A percentile compares a stretch with the other conserved stretches of the same genome.
Evolutionary conservation across 2,888 invertebrate species (phyloP).

Genomic region (Apamea sordens): DNA sequence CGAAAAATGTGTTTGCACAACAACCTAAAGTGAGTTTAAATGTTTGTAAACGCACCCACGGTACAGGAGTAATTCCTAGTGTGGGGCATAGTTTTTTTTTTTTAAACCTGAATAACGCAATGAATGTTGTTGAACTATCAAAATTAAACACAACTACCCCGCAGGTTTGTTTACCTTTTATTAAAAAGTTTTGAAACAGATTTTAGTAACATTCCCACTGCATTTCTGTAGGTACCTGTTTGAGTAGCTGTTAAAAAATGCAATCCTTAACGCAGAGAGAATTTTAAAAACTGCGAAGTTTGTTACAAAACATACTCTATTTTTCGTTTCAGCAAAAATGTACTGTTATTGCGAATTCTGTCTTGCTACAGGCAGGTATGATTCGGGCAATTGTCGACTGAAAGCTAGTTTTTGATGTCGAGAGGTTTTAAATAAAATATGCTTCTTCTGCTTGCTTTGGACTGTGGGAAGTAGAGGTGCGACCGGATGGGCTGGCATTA

Average conservation of each 20-base stretch:
- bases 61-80: too few relatives aligned
- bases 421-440: conserved; percentile 48
- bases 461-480: conserved; percentile 3
- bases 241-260: conserved; percentile 75
- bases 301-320: conserved; percentile 13
- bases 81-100: too few relatives aligned
- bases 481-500: conserved; percentile 26
- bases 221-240: conserved; percentile 56
- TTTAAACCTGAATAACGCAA: too few relatives aligned
- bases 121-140: too few relatives aligned
- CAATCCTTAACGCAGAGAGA: conserved; percentile 68
- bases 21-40: too few relatives aligned
- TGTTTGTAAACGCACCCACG: too few relatives aligned
- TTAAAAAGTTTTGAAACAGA: not conserved
- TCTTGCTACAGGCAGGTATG: conserved; percentile 49
- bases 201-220: conserved; percentile 30
- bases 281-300: conserved; percentile 56
- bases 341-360: conserved; percentile 59
- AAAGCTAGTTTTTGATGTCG: conserved; percentile 42
- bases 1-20: too few relatives aligned
- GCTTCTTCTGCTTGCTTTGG: conserved; percentile 9
- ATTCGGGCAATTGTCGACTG: conserved; percentile 45
- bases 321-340: conserved; percentile 34
- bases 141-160: not conserved
- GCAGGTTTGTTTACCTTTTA: not conserved